These are phyloP conservation scores for Paramormyrops hopkinsi DNA, from an alignment of 2,797 vertebrate species.

Conservation along the genomic window DNA sequence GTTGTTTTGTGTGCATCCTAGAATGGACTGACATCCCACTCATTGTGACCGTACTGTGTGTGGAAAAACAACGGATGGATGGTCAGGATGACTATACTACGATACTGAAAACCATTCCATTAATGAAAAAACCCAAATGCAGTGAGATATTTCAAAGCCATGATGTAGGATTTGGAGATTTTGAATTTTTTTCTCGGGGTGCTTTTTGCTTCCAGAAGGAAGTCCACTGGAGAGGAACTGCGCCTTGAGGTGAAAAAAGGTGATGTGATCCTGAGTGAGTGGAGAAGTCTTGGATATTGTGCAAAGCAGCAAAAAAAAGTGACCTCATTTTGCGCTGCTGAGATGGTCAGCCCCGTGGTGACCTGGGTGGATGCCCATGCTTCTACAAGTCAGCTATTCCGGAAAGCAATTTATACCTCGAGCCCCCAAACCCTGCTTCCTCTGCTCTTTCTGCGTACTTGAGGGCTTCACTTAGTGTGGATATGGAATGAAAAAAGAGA, in stretches of 20 bases:
- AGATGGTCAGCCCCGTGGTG: constrained; percentile 50
- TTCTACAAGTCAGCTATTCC: constrained; percentile 63
- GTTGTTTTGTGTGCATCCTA: not conserved
- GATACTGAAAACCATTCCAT: not conserved
- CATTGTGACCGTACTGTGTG: not conserved
- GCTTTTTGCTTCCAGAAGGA: not conserved
- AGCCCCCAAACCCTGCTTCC: constrained; percentile 34
- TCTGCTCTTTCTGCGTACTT: not conserved
- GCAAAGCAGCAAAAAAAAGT: constrained; percentile 64
- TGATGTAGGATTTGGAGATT: not conserved
- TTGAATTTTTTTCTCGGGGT: not conserved
- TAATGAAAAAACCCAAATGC: not conserved
- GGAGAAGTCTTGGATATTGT: constrained; percentile 47
- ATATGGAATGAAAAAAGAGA: not conserved
- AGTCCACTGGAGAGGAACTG: constrained; percentile 17
- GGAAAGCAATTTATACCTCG: constrained; percentile 49
- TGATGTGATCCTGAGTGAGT: not conserved
- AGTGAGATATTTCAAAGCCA: not conserved
- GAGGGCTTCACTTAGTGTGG: constrained; percentile 5
- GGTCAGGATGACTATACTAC: not conserved
- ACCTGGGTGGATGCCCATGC: constrained; percentile 51
- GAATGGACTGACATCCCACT: not conserved
- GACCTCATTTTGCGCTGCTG: constrained; percentile 61
- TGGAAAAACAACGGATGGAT: not conserved
- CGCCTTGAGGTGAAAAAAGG: constrained; percentile 17